These are phyloP conservation scores for Eurosta solidaginis DNA, from an alignment of 1,140 invertebrate genomes.

Conservation along the genomic window DNA sequence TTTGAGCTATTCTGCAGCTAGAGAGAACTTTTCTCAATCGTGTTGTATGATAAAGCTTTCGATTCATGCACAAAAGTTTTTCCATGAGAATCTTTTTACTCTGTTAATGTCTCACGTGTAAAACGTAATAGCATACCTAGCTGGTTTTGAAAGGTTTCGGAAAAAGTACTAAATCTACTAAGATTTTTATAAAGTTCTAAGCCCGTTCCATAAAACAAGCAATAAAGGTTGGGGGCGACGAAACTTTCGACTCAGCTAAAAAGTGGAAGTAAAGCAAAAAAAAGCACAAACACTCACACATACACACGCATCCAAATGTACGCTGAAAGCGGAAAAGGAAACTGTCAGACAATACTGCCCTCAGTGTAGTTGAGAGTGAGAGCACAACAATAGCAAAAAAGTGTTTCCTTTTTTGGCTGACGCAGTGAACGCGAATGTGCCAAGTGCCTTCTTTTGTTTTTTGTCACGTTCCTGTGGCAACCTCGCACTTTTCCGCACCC, in stretches of 20 bases:
- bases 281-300: background rate
- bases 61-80: no score
- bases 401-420: constrained; percentile 11
- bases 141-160: no score
- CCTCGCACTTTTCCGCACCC: constrained; percentile 32
- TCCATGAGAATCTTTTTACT: no score
- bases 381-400: constrained; percentile 12
- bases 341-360: background rate
- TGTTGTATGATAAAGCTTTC: no score
- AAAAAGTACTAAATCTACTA: no score
- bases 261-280: background rate
- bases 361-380: background rate
- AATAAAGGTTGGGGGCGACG: background rate
- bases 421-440: constrained; percentile 38
- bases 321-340: constrained; percentile 6
- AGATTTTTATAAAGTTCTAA: no score
- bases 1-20: no score
- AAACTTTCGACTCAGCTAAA: constrained; percentile 17
- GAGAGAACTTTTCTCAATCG: no score
- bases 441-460: constrained; percentile 60
- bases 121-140: no score
- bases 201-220: no score
- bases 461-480: constrained; percentile 56
- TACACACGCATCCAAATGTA: background rate
- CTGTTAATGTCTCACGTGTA: no score